Conservation (phyloP, 53 echinoderm and acorn worm genomes). For the Echinometra lucunter region DNA sequence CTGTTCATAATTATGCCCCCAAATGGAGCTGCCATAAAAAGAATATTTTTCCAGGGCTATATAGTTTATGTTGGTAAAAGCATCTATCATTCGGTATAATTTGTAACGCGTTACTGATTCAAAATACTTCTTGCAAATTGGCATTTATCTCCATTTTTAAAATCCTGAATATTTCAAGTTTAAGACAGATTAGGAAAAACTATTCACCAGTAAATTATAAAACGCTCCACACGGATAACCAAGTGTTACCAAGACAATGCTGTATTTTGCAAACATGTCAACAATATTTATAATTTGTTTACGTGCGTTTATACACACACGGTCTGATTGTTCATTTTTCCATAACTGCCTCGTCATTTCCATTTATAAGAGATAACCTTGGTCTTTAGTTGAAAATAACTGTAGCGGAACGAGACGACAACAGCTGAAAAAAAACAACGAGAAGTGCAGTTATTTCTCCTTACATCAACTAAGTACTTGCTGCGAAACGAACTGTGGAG, state of each 20-base stretch:
- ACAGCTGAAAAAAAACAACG: not conserved
- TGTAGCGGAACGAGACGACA: not conserved
- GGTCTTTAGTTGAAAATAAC: not conserved
- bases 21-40: no score
- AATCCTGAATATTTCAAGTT: not conserved
- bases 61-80: not conserved
- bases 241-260: not conserved
- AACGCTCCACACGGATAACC: not conserved
- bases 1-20: no score
- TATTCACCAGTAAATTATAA: no score
- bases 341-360: not conserved
- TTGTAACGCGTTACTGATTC: not conserved
- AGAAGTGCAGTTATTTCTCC: not conserved
- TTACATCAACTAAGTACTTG: not conserved
- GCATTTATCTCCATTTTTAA: not conserved
- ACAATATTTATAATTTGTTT: not conserved
- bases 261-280: not conserved
- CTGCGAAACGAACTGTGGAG: not conserved
- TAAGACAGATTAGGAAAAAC: no score
- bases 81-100: not conserved
- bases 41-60: no score
- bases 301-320: not conserved
- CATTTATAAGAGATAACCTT: not conserved
- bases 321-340: not conserved
- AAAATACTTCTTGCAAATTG: no score